Evolutionary conservation across 2,888 invertebrate species (phyloP).

Genomic region (Dicycla oo): DNA sequence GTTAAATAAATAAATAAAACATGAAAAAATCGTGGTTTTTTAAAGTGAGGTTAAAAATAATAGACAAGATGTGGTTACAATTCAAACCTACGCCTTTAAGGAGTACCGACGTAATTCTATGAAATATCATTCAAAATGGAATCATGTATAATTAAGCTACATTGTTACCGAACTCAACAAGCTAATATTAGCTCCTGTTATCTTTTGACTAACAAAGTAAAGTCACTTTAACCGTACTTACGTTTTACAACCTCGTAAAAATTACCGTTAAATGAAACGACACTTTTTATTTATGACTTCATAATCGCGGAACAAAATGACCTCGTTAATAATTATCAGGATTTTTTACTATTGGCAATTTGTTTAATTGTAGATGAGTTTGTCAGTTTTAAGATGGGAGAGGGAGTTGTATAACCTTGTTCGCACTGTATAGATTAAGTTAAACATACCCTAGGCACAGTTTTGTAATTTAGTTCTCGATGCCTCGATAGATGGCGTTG

Average conservation of each 20-base stretch:
- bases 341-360: slow-evolving; percentile 40
- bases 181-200: slow-evolving; percentile 31
- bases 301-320: slow-evolving; percentile 55
- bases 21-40: too few species aligned
- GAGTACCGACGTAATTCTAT: too few species aligned
- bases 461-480: too few species aligned
- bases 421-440: too few species aligned
- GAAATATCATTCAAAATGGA: slow-evolving; percentile 4
- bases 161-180: slow-evolving; percentile 35
- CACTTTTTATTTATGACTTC: slow-evolving; percentile 60
- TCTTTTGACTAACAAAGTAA: slow-evolving; percentile 56
- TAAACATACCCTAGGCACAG: too few species aligned
- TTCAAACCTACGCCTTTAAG: neutral
- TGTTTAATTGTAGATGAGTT: slow-evolving; percentile 25
- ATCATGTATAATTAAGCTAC: slow-evolving; percentile 24
- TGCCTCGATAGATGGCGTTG: too few species aligned
- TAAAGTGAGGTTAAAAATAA: too few species aligned
- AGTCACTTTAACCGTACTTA: slow-evolving; percentile 54
- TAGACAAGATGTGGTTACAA: too few species aligned
- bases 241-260: slow-evolving; percentile 54
- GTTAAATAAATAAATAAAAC: too few species aligned
- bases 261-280: slow-evolving; percentile 62
- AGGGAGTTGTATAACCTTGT: too few species aligned
- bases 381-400: slow-evolving; percentile 1
- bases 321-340: slow-evolving; percentile 59